Percentiles rank a stretch among this genome's conserved stretches.
Evolutionary conservation across 2,797 vertebrate genomes (phyloP).

Genomic region (Pantherophis vulpinus): DNA sequence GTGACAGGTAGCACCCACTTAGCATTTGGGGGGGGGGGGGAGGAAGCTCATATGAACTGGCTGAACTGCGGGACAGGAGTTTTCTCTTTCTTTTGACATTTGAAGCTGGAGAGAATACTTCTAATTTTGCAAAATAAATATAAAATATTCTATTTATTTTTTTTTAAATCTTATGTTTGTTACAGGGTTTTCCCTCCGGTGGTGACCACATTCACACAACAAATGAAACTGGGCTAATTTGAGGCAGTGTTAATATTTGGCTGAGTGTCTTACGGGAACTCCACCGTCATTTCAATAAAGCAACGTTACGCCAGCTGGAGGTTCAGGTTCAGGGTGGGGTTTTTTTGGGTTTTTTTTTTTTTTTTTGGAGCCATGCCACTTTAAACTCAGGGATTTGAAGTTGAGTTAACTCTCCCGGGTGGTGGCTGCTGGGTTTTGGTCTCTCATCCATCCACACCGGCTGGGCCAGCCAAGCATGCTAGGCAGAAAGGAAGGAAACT

Average conservation of each 20-base stretch:
- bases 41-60: not conserved
- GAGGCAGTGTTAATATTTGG: not conserved
- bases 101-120: not conserved
- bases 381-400: not conserved
- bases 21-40: not conserved
- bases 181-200: not conserved
- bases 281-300: not conserved
- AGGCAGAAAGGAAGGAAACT: slow-evolving; percentile 30
- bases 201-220: not conserved
- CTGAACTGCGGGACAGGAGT: not conserved
- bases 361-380: not conserved
- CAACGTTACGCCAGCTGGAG: not conserved
- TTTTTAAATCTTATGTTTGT: not conserved
- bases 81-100: not conserved
- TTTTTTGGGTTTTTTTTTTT: not conserved
- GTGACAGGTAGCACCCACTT: not conserved
- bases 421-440: not conserved
- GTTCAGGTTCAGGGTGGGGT: not conserved
- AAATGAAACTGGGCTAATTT: not conserved
- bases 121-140: not conserved
- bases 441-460: not conserved
- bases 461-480: slow-evolving; percentile 3
- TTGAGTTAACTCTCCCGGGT: not conserved
- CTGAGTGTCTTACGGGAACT: not conserved
- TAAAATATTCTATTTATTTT: too few species aligned